Conservation (phyloP, 2,113 vertebrate genomes). For the Penelope pileata region DNA sequence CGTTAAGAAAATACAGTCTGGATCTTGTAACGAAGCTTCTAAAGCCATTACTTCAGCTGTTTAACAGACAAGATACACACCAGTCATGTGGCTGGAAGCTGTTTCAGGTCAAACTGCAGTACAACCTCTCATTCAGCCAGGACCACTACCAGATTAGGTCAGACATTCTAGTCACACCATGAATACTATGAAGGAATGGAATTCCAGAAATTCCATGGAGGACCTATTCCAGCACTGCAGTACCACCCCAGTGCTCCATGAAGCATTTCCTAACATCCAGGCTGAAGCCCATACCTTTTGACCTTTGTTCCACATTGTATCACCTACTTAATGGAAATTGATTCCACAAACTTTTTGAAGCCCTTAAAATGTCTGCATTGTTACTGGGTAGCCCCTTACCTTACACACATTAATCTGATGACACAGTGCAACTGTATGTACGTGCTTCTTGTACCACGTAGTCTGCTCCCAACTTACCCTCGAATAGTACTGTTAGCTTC, state of each 20-base stretch:
- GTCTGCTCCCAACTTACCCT: conserved; percentile 83
- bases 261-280: not conserved
- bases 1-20: fast-evolving
- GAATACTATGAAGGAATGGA: not conserved
- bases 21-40: not conserved
- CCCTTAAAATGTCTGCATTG: fast-evolving
- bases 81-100: not conserved
- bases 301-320: fast-evolving
- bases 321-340: fast-evolving
- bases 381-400: fast-evolving
- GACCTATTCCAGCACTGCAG: not conserved
- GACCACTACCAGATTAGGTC: not conserved
- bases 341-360: not conserved
- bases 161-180: not conserved
- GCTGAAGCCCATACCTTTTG: not conserved
- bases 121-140: not conserved
- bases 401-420: fast-evolving
- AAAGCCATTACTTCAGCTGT: not conserved
- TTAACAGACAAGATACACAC: not conserved
- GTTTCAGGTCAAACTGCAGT: not conserved
- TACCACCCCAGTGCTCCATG: not conserved
- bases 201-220: not conserved
- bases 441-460: fast-evolving
- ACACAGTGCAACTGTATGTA: fast-evolving
- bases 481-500: conserved; percentile 89